Evolutionary conservation across 2,113 vertebrate species (phyloP).

Genomic region (Psammodynastes pulverulentus): DNA sequence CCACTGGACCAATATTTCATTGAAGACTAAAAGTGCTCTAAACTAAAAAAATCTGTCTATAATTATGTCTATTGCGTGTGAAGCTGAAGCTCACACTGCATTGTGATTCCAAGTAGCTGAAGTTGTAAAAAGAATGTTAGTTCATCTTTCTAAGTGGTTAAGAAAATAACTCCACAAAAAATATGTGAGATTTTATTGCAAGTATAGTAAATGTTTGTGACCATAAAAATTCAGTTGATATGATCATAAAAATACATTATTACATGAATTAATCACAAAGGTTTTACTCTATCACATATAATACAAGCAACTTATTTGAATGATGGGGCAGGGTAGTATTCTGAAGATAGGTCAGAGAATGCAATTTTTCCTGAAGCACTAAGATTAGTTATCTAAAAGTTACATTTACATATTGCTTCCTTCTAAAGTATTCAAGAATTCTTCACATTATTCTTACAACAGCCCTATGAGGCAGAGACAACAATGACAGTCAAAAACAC

Average conservation of each 20-base stretch:
- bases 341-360: not conserved
- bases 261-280: not conserved
- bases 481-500: not conserved
- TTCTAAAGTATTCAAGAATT: not conserved
- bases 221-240: not conserved
- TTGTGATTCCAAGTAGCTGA: accelerated
- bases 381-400: not conserved
- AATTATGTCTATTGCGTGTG: not conserved
- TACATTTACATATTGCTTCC: not conserved
- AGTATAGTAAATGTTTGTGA: not conserved
- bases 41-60: not conserved
- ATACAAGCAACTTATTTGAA: not conserved
- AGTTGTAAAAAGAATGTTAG: not conserved
- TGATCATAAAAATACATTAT: not conserved
- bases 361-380: not conserved
- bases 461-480: not conserved
- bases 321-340: not conserved
- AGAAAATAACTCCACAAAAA: not conserved
- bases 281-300: not conserved
- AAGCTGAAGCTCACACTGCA: not conserved
- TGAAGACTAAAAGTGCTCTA: not conserved
- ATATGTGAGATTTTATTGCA: not conserved
- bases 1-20: not conserved
- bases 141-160: not conserved
- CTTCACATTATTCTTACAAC: not conserved